Conservation (phyloP, 2,113 vertebrate genomes). For the Oryzias javanicus region DNA sequence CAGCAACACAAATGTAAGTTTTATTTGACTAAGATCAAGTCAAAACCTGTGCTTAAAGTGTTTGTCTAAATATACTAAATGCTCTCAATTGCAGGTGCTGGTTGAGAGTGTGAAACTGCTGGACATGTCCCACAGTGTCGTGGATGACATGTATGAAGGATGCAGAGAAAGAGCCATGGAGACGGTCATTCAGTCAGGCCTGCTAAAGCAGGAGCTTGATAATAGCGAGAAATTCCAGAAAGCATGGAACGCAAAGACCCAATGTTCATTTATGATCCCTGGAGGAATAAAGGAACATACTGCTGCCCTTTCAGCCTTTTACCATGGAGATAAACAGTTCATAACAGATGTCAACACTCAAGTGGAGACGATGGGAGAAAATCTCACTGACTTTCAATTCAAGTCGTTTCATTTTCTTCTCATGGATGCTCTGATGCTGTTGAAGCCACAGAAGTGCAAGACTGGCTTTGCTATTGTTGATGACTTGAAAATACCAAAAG, state of each 20-base stretch:
- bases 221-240: neutral
- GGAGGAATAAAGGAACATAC: slow-evolving; percentile 37
- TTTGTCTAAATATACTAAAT: neutral
- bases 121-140: slow-evolving; percentile 40
- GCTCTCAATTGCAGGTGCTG: slow-evolving; percentile 23
- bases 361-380: slow-evolving; percentile 36
- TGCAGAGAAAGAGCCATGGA: slow-evolving; percentile 56
- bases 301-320: slow-evolving; percentile 35
- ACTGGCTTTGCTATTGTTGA: slow-evolving; percentile 1
- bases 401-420: slow-evolving; percentile 75
- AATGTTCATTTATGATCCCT: slow-evolving; percentile 37
- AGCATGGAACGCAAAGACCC: fast-evolving
- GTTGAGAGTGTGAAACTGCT: neutral
- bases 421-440: slow-evolving; percentile 51
- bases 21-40: neutral
- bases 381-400: slow-evolving; percentile 50
- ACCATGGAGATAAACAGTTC: fast-evolving
- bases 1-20: slow-evolving; percentile 34
- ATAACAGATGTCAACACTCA: neutral
- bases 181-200: slow-evolving; percentile 35
- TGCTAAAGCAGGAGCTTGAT: slow-evolving; percentile 54
- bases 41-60: neutral
- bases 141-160: slow-evolving; percentile 48
- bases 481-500: fast-evolving
- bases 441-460: slow-evolving; percentile 17